Base-by-base conservation (phyloP, 1,140 invertebrate species). In the Neodiprion lecontei region DNA sequence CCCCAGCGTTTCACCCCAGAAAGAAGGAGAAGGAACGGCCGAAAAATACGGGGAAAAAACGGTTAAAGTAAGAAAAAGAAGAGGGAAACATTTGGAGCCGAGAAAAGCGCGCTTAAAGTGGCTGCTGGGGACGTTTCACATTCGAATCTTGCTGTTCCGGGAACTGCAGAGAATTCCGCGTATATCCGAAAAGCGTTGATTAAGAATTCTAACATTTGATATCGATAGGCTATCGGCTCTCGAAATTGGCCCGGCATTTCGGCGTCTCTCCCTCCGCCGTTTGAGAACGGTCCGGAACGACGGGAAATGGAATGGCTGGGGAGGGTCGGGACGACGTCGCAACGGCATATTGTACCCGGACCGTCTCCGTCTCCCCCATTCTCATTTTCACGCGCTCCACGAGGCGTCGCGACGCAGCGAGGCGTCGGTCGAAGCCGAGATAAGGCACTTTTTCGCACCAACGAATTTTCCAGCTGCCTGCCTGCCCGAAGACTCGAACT, bases 381-480 rank as follows among this genome's bases (percentile, higher is more conserved):
- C 53, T 61, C 53, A 61, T 61, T 61, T 61, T 61, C 53, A 61
- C 53, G 53, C 53, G 53, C 53, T 14, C 53, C 11, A 17, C 11
- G 53, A 17, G 11, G 11, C 11, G 53, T 61, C 11, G 53, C n/a
- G 53, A 17, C n/a, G n/a, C 11, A 61, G n/a, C 11, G n/a, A 61
- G 11, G 11, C 53, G 11, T 14, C 11, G n/a, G 53, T 17, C 7
- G 11, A 17, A 61, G 4, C 53, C 53, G 53, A 61, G 53, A 61
- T 61, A 61, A 61, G 53, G 53, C 53, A 61, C 53, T 61, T 61
- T 61, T 61, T 61, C 53, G n/a, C 53, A 61, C 53, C 53, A 61
- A 61, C 53, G 53, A 61, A 61, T 61, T 61, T 61, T 61, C 53
- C 53, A 61, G 53, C 53, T 61, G 53, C 53, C 53, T 61, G 53